Evolutionary conservation across 2,797 vertebrate genomes (phyloP).

Genomic region (Aplochiton taeniatus): DNA sequence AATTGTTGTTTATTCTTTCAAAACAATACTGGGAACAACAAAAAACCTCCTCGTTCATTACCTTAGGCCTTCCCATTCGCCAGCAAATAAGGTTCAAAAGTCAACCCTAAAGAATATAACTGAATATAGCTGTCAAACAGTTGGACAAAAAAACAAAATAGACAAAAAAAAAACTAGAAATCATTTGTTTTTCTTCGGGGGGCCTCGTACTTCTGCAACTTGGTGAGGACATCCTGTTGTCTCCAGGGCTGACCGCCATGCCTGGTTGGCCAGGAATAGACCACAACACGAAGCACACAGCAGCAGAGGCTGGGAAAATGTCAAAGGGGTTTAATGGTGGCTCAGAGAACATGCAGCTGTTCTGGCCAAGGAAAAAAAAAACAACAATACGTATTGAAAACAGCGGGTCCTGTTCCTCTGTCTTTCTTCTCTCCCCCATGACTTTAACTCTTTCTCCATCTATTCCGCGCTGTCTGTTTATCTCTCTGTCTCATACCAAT

Average conservation of each 20-base stretch:
- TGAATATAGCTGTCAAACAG: too few species aligned
- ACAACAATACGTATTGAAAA: not conserved
- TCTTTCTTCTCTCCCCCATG: not conserved
- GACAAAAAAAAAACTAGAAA: too few species aligned
- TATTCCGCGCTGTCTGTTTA: not conserved
- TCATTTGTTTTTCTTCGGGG: too few species aligned
- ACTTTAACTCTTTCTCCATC: not conserved
- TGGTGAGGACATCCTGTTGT: not conserved
- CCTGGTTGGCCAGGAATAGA: conserved; percentile 5
- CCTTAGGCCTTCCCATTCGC: too few species aligned
- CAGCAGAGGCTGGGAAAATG: conserved; percentile 31
- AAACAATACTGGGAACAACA: too few species aligned
- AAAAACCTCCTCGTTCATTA: too few species aligned
- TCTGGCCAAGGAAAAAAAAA: too few species aligned
- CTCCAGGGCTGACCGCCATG: conserved; percentile 1
- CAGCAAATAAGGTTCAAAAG: too few species aligned
- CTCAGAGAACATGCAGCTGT: conserved; percentile 9
- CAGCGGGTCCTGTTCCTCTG: not conserved
- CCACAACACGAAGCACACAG: conserved; percentile 10
- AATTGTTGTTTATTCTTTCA: too few species aligned
- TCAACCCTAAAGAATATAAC: too few species aligned
- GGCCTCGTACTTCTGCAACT: too few species aligned
- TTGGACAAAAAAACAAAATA: too few species aligned
- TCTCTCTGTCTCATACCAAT: not conserved
- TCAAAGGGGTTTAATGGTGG: not conserved